phyloP scores from a whole-genome alignment of 53 echinoderm and acorn worm species.

The Astropecten irregularis region DNA sequence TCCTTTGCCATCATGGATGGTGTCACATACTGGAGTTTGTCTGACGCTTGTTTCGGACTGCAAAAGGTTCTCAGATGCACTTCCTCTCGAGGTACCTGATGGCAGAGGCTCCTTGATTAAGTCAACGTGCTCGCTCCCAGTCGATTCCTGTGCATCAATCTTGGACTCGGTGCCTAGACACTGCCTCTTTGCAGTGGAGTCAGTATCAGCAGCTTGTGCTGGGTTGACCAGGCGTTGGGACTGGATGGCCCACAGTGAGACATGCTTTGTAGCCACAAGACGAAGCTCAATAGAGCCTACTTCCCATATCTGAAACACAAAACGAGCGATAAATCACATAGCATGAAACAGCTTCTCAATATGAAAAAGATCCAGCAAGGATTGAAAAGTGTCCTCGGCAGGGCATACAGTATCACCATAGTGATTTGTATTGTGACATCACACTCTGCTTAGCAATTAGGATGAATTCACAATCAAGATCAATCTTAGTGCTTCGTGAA shows the following conservation, averaged over 20 bases:
- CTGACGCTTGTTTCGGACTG: no score
- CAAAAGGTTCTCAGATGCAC: background rate
- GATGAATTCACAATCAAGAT: no score
- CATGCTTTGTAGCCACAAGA: slow-evolving; percentile 58
- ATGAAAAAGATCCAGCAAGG: background rate
- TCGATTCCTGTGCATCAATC: background rate
- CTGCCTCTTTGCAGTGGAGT: slow-evolving; percentile 5
- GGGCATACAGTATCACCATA: no score
- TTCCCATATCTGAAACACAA: slow-evolving; percentile 57
- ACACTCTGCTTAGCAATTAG: no score
- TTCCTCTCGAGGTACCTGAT: background rate
- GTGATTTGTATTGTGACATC: no score
- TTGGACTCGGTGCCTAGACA: background rate
- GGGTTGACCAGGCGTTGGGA: slow-evolving; percentile 42
- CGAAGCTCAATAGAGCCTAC: slow-evolving; percentile 62
- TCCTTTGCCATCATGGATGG: slow-evolving; percentile 37
- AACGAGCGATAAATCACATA: no score
- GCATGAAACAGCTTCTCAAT: no score
- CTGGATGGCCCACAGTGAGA: slow-evolving; percentile 62
- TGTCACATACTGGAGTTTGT: no score
- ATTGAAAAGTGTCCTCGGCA: background rate
- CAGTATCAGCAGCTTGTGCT: background rate
- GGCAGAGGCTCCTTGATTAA: background rate
- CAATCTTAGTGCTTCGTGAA: no score
- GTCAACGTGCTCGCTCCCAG: background rate